Percentiles rank a stretch among this genome's conserved stretches.
phyloP scores from a whole-genome alignment of 2,797 vertebrate species.

The Urosaurus nigricauda region DNA sequence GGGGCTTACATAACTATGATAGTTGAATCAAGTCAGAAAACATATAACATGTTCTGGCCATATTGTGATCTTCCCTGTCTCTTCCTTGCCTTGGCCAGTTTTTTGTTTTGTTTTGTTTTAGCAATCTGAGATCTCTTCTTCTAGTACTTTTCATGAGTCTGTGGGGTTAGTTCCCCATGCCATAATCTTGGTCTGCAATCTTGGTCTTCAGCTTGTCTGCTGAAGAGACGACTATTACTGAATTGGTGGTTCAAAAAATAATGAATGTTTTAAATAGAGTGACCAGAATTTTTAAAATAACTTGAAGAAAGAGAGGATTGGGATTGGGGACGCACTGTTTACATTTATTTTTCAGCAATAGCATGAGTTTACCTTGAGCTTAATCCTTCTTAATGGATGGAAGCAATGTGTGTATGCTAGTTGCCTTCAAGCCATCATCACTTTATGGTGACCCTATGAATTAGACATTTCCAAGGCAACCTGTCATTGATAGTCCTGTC shows the following conservation, averaged over 20 bases:
- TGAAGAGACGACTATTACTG: background rate
- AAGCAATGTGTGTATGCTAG: background rate
- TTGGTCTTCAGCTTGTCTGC: background rate
- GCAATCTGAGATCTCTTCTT: background rate
- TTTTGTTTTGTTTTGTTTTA: background rate
- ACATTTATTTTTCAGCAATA: background rate
- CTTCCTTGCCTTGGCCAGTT: background rate
- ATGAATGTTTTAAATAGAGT: background rate
- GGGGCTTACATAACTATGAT: too few relatives aligned
- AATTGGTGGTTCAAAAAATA: background rate
- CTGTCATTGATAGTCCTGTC: too few relatives aligned
- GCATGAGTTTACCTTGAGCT: background rate
- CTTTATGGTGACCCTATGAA: too few relatives aligned
- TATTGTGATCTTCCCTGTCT: background rate
- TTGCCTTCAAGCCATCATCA: too few relatives aligned
- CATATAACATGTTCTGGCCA: background rate
- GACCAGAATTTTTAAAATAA: background rate
- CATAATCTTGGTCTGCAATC: background rate
- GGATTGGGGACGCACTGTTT: background rate
- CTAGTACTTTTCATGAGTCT: background rate
- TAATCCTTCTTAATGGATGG: background rate
- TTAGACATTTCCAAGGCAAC: too few relatives aligned
- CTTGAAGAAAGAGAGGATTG: background rate
- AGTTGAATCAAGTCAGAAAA: background rate
- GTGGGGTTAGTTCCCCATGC: background rate